Conservation (phyloP, 1,140 invertebrate genomes). For the Brachionus koreanus region DNA sequence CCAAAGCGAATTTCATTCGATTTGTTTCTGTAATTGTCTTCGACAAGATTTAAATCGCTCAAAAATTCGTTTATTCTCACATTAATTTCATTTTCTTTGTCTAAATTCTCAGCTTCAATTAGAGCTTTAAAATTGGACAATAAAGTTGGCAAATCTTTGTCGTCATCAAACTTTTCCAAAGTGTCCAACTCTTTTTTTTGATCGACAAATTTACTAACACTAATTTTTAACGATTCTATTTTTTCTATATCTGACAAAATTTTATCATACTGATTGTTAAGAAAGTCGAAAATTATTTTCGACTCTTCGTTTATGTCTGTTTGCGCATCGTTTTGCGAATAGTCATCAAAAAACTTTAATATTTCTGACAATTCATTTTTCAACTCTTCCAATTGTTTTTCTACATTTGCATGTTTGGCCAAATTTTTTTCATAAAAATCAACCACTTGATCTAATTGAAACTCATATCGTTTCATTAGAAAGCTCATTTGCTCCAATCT, state of each 20-base stretch:
- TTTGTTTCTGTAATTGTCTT: not conserved
- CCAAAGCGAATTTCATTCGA: not conserved
- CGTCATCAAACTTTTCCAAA: not conserved
- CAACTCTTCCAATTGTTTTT: not conserved
- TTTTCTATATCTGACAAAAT: not conserved
- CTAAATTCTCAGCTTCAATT: not conserved
- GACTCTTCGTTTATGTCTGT: not conserved
- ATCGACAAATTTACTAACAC: not conserved
- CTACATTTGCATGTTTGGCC: not conserved
- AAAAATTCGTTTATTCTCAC: not conserved
- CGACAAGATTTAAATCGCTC: not conserved
- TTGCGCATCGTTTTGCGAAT: not conserved
- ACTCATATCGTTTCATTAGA: not conserved
- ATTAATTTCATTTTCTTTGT: not conserved
- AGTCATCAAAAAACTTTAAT: not conserved
- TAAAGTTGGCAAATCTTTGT: not conserved
- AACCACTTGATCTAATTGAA: not conserved
- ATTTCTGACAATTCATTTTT: not conserved
- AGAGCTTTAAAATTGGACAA: not conserved
- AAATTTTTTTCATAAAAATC: not conserved
- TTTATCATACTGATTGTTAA: not conserved
- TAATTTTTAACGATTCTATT: not conserved
- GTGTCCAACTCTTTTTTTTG: not conserved
- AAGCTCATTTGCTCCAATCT: not conserved
- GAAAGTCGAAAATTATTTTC: not conserved